Conservation (phyloP, 2,888 invertebrate genomes). For the Emmelina monodactyla region DNA sequence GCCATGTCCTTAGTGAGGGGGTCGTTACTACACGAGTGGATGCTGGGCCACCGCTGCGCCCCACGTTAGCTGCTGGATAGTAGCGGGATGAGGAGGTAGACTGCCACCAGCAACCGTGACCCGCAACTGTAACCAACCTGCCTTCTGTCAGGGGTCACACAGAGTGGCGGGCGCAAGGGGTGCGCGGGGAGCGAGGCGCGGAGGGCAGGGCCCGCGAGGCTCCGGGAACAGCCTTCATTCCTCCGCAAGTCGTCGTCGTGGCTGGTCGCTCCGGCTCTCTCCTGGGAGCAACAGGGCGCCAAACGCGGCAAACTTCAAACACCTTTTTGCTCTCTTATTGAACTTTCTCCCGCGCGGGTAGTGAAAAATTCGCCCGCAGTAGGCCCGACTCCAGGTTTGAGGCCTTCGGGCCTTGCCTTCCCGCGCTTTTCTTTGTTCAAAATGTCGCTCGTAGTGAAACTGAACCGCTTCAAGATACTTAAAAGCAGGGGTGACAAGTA, state of each 20-base stretch:
- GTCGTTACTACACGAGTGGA: too few relatives aligned
- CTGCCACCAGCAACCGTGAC: too few relatives aligned
- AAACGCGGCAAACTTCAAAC: conserved; percentile 19
- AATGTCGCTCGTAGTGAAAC: conserved; percentile 74
- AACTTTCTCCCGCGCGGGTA: background rate
- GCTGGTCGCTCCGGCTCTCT: background rate
- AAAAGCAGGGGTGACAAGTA: conserved; percentile 74
- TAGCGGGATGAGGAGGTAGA: too few relatives aligned
- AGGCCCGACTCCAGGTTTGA: background rate
- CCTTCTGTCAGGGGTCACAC: too few relatives aligned
- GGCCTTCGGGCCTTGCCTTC: conserved; percentile 14
- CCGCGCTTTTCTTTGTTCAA: conserved; percentile 13
- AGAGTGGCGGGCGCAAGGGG: too few relatives aligned
- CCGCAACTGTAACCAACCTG: too few relatives aligned
- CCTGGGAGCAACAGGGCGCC: background rate
- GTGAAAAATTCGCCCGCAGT: background rate
- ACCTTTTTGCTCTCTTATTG: background rate
- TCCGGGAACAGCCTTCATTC: conserved; percentile 5
- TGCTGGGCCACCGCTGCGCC: too few relatives aligned
- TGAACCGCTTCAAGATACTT: conserved; percentile 73
- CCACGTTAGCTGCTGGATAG: too few relatives aligned
- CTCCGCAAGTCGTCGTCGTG: conserved; percentile 3
- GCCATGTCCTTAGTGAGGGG: too few relatives aligned
- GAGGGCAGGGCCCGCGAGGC: background rate
- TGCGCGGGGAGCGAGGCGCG: conserved; percentile 6